These are phyloP conservation scores for Tauraco hartlaubi DNA, from an alignment of 2,797 vertebrate species.

Conservation along the genomic window DNA sequence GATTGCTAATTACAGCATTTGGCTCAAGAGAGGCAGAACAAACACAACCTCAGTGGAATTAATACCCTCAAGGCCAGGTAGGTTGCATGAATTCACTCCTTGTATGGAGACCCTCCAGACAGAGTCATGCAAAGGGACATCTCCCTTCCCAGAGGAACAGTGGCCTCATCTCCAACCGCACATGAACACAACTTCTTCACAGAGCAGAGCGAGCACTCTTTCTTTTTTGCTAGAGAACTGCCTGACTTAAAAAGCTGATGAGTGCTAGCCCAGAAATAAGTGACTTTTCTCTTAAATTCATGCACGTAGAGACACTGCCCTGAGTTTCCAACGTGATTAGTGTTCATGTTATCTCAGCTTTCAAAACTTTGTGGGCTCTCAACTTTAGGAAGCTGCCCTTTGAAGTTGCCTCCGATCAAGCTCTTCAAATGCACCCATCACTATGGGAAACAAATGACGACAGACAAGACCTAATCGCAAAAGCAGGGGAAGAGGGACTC, in stretches of 20 bases:
- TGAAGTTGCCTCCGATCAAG: background rate
- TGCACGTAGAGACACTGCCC: background rate
- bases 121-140: background rate
- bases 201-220: fast-evolving
- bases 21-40: background rate
- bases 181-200: background rate
- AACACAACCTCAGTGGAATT: background rate
- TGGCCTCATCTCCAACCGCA: background rate
- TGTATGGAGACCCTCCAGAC: background rate
- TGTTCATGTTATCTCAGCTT: background rate
- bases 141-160: background rate
- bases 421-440: background rate
- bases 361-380: background rate
- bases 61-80: background rate
- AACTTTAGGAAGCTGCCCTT: background rate
- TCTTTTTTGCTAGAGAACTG: background rate
- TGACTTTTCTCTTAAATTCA: background rate
- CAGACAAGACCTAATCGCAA: background rate
- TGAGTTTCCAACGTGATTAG: background rate
- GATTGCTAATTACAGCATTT: background rate
- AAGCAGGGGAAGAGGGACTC: background rate
- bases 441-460: background rate
- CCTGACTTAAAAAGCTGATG: background rate
- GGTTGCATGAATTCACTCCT: background rate
- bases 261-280: background rate